Evolutionary conservation across 2,797 vertebrate genomes (phyloP), one percentile per base, ranked within the genome.

Genomic region (Rhynchonycteris naso): DNA sequence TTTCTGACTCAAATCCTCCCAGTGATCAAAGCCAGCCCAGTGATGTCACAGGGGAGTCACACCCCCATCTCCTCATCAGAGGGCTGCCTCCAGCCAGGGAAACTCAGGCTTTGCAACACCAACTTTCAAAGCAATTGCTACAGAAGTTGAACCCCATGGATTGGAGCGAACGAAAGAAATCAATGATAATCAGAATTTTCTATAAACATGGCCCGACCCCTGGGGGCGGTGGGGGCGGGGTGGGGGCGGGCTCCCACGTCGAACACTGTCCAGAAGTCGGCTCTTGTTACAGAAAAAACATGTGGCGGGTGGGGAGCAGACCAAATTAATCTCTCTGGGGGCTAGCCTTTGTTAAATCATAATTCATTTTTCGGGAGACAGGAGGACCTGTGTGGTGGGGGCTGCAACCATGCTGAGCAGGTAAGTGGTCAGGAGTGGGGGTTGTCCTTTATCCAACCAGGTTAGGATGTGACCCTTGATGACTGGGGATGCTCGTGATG

Each of bases 111-210:
- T 95, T 93, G 82, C 86, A 97, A 97, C 81, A 28, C 52, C 89
- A 96, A 96, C 94, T 97, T 97, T 95, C 94, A 94, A 94, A 97
- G 95, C 97, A 97, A 88, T 83, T 76, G 95, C 91, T 95, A 96
- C 79, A 79, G 47, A 92, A 96, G 94, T 90, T 97, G 95, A 97
- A 97, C 97, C 97, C 93, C 94, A 91, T 95, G 90, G 96, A 93
- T 98, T 96, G 98, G 97, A 72, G 97, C 96, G 96, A 97, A 98
- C 97, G 97, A 94, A 97, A 97, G 96, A 97, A 98, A 98, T 98
- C 98, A 97, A 96, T 98, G 98, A 98, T 98, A 98, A 98, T 98
- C 98, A 98, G 98, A 97, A 97, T 97, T 96, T 97, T 98, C 98
- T 97, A 97, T 95, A 98, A 98, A 98, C 66, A 96, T 38, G 63